Evolutionary conservation across 2,113 vertebrate species (phyloP), one percentile per base, ranked within the genome.

Genomic region (Arvicanthis niloticus): DNA sequence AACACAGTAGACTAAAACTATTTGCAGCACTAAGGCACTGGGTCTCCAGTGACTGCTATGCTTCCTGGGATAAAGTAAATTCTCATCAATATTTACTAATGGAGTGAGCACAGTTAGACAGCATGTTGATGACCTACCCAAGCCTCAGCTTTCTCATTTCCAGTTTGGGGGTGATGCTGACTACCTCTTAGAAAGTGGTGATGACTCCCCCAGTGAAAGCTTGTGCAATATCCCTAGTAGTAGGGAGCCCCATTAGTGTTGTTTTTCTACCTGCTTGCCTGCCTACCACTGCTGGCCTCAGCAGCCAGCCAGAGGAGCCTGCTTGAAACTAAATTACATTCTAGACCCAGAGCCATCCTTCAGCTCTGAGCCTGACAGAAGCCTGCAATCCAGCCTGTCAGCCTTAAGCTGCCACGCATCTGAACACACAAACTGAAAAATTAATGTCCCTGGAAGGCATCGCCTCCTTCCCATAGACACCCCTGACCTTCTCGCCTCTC

Each of bases 361-460:
- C n/a, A 80, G 82, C 89, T 91, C 56, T 48, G 31, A 87, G 78
- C 76, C 81, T 67, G 88, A 77, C 48, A 37, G 62, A 40, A 13
- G 15, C 77, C 90, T 12, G 40, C 15, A n/a, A 73, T 87, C n/a
- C 73, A 89, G 80, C 67, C 87, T 92, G 91, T 88, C 88, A 85
- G 68, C 91, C 81, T 70, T 77, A 88, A 51, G 42, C 76, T 91
- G 91, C 85, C 91, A 75, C 42, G 80, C 34, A 56, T 88, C 89
- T 24, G 26, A 95, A 91, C 58, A 95, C 89, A 95, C 82, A 53
- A 78, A 93, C 87, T 97, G 90, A 97, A 96, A 96, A 97, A 96
- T 95, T 91, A 89, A 97, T 94, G 93, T 67, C 62, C 93, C 93
- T 88, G 70, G 88, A 89, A 96, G 93, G 75, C 91, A 93, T 8